Conservation (phyloP, 64 coral and sea anemone species). For the Montipora foliosa region DNA sequence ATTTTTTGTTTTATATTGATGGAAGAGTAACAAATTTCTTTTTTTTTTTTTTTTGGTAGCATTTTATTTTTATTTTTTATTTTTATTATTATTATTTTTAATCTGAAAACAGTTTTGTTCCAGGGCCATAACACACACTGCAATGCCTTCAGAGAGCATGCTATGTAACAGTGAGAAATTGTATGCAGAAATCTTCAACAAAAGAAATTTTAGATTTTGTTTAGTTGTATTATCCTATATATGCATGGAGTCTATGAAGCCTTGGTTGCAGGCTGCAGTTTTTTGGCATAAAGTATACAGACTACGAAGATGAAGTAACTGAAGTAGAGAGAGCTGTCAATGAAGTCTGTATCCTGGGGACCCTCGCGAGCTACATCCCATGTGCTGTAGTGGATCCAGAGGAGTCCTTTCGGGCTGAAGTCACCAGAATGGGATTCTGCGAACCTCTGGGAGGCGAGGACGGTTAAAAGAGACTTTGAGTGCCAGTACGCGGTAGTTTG, state of each 20-base stretch:
- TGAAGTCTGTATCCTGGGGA: background rate
- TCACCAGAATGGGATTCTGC: conserved; percentile 4
- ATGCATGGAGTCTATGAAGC: conserved; percentile 67
- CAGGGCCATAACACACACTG: no score
- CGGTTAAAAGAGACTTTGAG: background rate
- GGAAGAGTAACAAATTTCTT: no score
- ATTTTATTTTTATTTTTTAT: no score
- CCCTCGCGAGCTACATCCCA: background rate
- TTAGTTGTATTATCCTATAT: conserved; percentile 60
- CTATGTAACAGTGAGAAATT: no score
- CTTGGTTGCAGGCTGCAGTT: conserved; percentile 49
- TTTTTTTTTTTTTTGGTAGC: no score
- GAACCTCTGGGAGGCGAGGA: background rate
- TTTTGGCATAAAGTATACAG: conserved; percentile 68
- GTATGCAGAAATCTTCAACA: no score
- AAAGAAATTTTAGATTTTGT: conserved; percentile 14
- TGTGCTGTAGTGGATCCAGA: conserved; percentile 4
- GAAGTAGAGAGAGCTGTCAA: no score
- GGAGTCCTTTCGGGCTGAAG: background rate
- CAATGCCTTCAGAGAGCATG: no score
- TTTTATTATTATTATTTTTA: no score
- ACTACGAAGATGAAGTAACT: background rate
- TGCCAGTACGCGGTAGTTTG: no score
- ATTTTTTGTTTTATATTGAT: no score
- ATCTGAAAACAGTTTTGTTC: no score